Evolutionary conservation across 2,113 vertebrate genomes (phyloP).

Genomic region (Galbula dea): DNA sequence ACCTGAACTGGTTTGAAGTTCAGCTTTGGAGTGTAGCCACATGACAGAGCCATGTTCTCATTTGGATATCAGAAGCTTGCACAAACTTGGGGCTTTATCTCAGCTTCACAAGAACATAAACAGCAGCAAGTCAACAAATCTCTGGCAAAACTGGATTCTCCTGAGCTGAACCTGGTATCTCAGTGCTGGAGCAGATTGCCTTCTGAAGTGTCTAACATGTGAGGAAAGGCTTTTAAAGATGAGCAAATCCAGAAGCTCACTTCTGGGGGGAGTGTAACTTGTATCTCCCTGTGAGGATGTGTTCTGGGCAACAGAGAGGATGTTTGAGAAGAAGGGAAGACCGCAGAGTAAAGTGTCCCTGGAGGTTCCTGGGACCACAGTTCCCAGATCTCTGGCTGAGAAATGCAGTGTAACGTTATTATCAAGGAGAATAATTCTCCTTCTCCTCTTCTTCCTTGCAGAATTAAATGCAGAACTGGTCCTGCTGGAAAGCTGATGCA

Average conservation of each 20-base stretch:
- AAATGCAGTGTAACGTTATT: background rate
- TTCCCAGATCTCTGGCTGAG: background rate
- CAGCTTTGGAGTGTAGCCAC: background rate
- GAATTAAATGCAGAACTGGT: background rate
- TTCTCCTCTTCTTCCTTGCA: background rate
- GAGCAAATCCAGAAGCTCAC: background rate
- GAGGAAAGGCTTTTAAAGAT: background rate
- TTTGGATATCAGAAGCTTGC: background rate
- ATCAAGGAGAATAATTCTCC: background rate
- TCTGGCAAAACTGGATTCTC: background rate
- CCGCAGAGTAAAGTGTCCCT: background rate
- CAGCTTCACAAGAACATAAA: background rate
- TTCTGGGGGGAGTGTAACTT: background rate
- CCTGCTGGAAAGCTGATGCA: background rate
- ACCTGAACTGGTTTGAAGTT: background rate
- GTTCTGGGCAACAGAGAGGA: background rate
- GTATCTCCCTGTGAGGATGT: background rate
- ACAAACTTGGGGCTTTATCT: background rate
- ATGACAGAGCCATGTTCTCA: background rate
- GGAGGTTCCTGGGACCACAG: fast-evolving
- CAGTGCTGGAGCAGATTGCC: background rate
- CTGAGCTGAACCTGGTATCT: background rate
- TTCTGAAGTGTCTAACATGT: background rate
- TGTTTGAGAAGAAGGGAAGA: background rate
- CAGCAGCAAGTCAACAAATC: background rate